Evolutionary conservation across 1,140 invertebrate genomes (phyloP).

Genomic region (Pectinophora gossypiella): DNA sequence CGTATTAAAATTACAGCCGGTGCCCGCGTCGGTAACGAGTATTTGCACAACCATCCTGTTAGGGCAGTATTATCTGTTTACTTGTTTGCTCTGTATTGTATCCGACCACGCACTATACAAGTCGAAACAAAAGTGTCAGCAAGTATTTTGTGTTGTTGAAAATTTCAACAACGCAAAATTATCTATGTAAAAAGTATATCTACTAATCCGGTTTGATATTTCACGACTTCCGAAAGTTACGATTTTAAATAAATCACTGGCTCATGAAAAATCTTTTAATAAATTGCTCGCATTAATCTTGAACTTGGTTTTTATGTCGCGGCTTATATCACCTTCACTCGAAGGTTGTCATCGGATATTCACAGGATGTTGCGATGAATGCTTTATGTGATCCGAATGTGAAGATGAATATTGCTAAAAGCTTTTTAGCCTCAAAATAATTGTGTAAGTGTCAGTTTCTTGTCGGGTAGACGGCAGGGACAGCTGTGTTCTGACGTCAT

Average conservation of each 20-base stretch:
- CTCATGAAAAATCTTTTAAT: not conserved
- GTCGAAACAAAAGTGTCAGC: too few relatives aligned
- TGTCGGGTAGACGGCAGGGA: conserved; percentile 14
- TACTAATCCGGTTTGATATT: too few relatives aligned
- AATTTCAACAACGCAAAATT: too few relatives aligned
- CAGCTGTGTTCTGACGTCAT: conserved; percentile 33
- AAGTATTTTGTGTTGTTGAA: too few relatives aligned
- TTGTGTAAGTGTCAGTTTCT: conserved; percentile 14
- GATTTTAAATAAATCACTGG: too few relatives aligned
- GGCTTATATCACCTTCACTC: not conserved
- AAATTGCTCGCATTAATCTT: not conserved
- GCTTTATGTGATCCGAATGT: not conserved
- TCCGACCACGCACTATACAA: too few relatives aligned
- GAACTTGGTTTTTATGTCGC: conserved; percentile 2
- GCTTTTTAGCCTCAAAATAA: conserved; percentile 24
- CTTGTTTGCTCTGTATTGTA: not conserved
- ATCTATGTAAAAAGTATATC: too few relatives aligned
- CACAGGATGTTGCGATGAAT: not conserved
- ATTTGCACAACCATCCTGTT: not conserved
- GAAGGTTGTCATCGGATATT: not conserved
- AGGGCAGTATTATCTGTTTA: not conserved
- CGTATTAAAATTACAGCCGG: too few relatives aligned
- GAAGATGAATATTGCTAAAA: conserved; percentile 27
- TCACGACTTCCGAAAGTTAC: too few relatives aligned
- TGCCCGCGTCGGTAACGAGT: not conserved